These are phyloP conservation scores for Drosophila falleni DNA, from an alignment of 2,888 invertebrate species.

Conservation along the genomic window DNA sequence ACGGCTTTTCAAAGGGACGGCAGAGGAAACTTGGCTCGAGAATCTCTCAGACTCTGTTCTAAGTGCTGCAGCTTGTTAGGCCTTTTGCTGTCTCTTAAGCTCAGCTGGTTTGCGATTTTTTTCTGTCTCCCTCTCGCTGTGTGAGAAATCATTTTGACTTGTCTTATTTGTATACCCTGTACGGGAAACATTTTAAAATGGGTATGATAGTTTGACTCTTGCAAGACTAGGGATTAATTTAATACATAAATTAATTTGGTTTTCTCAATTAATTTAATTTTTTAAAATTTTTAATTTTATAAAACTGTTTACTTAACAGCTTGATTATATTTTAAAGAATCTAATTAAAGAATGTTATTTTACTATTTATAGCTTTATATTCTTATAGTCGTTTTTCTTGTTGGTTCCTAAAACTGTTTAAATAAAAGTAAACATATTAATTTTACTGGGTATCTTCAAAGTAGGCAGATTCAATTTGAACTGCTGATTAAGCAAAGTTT, in stretches of 20 bases:
- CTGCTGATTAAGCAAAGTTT: too few species aligned
- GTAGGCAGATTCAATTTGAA: background rate
- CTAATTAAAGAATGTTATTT: too few species aligned
- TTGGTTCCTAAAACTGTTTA: too few species aligned
- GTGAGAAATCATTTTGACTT: conserved; percentile 76
- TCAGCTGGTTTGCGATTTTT: conserved; percentile 21
- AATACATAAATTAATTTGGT: too few species aligned
- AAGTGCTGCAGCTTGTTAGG: conserved; percentile 77
- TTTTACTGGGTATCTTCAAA: background rate
- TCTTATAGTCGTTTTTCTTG: too few species aligned
- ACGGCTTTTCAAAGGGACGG: conserved; percentile 19
- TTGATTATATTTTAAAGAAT: too few species aligned
- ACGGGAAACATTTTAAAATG: background rate
- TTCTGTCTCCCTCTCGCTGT: conserved; percentile 59
- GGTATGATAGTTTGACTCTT: background rate
- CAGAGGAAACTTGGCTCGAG: conserved; percentile 13
- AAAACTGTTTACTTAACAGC: too few species aligned
- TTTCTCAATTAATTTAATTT: too few species aligned
- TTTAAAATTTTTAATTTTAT: too few species aligned
- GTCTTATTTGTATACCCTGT: conserved; percentile 49
- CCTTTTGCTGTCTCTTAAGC: conserved; percentile 30
- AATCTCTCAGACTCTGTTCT: conserved; percentile 33
- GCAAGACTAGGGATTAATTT: too few species aligned
- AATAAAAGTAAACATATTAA: too few species aligned
- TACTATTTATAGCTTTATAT: too few species aligned